Base-by-base conservation (phyloP, 2,113 vertebrate genomes). In the Chionis minor region DNA sequence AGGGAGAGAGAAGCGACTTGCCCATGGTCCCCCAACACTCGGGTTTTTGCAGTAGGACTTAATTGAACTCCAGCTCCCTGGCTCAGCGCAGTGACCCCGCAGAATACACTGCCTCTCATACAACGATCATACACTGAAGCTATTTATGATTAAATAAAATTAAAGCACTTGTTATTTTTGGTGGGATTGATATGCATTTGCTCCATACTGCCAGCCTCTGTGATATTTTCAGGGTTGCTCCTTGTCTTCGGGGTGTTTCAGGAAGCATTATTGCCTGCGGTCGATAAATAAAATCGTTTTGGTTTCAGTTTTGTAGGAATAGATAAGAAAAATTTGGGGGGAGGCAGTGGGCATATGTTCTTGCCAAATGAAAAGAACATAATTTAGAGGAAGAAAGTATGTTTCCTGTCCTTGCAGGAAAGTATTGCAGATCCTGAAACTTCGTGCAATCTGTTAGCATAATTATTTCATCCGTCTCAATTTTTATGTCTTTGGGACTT, bases 311-410 rank as follows among this genome's bases (percentile, higher is more conserved):
- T 75, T 0, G 0, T 90, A 70, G 81, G 62, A 91, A 87, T 74
- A 94, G 89, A 92, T 75, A 40, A 88, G 81, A 69, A 69, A 65
- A 85, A 75, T 72, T 85, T 65, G 67, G 66, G 92, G 84, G 70
- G 49, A 96, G 81, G 87, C 93, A 95, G 94, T 72, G 90, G 90
- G 56, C 93, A 90, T 96, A 89, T 96, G 84, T 94, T 88, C 91
- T 88, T 88, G 94, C 66, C 91, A 95, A 97, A 87, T 61, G 78
- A 89, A 61, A 94, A 92, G 90, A 84, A 90, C 81, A 61, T 96
- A 94, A 94, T 95, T 95, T 87, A 81, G 93, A 94, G 71, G 89
- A 65, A 79, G 79, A 74, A 94, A 91, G 91, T 95, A 72, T 89
- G 93, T 92, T 96, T 94, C 66, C 73, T 80, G 92, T 91, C 92